Conservation (phyloP, 2,888 invertebrate genomes). For the Limnephilus auricula region DNA sequence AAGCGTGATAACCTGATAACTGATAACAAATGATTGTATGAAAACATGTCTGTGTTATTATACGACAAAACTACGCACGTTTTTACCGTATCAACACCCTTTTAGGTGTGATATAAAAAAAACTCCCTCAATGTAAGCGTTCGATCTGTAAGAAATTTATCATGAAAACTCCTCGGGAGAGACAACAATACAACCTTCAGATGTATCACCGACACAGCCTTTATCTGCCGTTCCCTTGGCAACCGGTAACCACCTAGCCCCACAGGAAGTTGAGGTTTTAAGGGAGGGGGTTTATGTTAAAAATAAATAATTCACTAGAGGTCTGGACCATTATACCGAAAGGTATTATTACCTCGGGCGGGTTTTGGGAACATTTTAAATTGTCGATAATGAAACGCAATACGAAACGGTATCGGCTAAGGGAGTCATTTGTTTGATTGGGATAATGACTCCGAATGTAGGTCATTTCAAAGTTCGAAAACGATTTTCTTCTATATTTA, state of each 20-base stretch:
- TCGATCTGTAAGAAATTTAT: constrained; percentile 18
- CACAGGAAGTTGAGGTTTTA: background rate
- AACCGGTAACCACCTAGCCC: constrained; percentile 7
- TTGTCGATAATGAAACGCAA: background rate
- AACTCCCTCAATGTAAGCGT: background rate
- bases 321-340: constrained; percentile 25
- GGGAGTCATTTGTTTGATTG: background rate
- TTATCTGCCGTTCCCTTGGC: constrained; percentile 27
- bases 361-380: background rate
- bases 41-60: background rate
- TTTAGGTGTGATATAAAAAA: background rate
- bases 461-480: background rate
- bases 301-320: constrained; percentile 44
- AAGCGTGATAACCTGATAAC: too few species aligned
- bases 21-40: background rate
- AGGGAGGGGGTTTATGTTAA: constrained; percentile 2
- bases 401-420: background rate
- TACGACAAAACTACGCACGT: background rate
- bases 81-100: background rate
- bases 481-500: background rate
- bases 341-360: background rate
- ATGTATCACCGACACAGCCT: constrained; percentile 6
- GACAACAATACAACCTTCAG: constrained; percentile 24
- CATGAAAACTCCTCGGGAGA: background rate
- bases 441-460: background rate